A percentile compares a stretch with the other conserved stretches of the same genome.
Evolutionary conservation across 1,140 invertebrate genomes (phyloP).

Genomic region (Drosophila micromelanica): DNA sequence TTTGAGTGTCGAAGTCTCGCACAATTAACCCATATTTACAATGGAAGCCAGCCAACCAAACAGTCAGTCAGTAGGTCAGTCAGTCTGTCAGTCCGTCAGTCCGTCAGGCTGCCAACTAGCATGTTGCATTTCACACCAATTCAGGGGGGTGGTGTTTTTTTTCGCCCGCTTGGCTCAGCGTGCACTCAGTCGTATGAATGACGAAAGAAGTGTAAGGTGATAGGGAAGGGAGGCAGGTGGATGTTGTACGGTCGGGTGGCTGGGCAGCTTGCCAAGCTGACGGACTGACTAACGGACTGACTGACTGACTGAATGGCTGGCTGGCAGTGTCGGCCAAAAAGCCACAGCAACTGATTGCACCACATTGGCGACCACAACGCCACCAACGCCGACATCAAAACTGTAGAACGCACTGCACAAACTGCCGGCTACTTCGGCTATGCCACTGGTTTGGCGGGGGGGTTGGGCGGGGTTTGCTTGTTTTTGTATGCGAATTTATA

Average conservation of each 20-base stretch:
- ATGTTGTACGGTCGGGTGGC: slow-evolving; percentile 45
- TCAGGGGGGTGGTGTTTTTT: slow-evolving; percentile 65
- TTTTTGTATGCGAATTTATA: slow-evolving; percentile 80
- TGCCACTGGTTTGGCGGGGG: slow-evolving; percentile 23
- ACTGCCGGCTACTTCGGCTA: slow-evolving; percentile 31
- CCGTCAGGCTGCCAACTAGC: slow-evolving; percentile 41
- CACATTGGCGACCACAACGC: slow-evolving; percentile 68
- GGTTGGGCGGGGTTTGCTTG: slow-evolving; percentile 10
- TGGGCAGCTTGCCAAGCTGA: slow-evolving; percentile 62
- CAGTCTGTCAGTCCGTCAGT: slow-evolving; percentile 8
- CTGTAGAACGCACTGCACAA: slow-evolving; percentile 42
- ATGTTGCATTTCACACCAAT: slow-evolving; percentile 82
- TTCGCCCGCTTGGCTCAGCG: slow-evolving; percentile 62
- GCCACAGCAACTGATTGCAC: slow-evolving; percentile 81
- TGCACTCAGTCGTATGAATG: slow-evolving; percentile 77
- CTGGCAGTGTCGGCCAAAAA: slow-evolving; percentile 72
- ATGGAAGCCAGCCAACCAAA: slow-evolving; percentile 48
- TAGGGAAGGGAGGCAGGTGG: slow-evolving; percentile 27
- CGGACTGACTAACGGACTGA: slow-evolving; percentile 6
- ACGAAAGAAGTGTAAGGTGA: slow-evolving; percentile 56
- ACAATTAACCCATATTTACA: slow-evolving; percentile 78
- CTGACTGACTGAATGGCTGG: slow-evolving; percentile 16
- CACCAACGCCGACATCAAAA: slow-evolving; percentile 45
- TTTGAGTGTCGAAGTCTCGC: slow-evolving; percentile 69
- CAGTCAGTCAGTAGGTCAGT: slow-evolving; percentile 4